Evolutionary conservation across 2,113 vertebrate genomes (phyloP), one percentile per base, ranked within the genome.

Genomic region (Saccopteryx bilineata): DNA sequence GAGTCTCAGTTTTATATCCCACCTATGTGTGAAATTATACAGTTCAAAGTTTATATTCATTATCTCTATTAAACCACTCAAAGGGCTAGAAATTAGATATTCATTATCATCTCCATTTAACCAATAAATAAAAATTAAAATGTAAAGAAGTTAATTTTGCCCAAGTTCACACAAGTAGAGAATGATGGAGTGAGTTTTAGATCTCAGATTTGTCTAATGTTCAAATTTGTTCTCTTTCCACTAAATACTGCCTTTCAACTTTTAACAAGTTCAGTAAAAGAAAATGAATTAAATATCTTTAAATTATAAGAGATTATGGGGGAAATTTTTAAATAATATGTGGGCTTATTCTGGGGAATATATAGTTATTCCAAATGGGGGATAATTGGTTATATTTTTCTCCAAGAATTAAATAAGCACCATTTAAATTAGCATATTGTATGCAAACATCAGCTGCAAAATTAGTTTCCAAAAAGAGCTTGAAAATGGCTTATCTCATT

Each of bases 381-480:
- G 12, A 39, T 39, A 87, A 93, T 80, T 63, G 86, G 48, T 88
- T 48, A 31, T 76, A 48, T 72, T 94, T 96, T 85, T 19, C 24
- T 84, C 66, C 65, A 87, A 87, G 66, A 95, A 94, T 90, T 94
- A 92, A 95, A 76, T 87, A 94, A 93, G 21, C 26, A 63, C 23
- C 50, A 65, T 92, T 96, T 95, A 95, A 92, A 91, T 95, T 85
- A 92, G 50, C 24, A 83, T 61, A 87, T 96, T 96, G 61, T 90
- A 95, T 92, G 69, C 78, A 85, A 96, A 95, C 71, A 96, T 88
- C 81, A 97, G 88, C 91, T 95, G 39, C 50, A 96, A 94, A 95
- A 88, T 78, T 87, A 87, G 56, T 60, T 95, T 78, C 81, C 26
- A 19, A 79, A 79, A 93, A 58, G 15, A 79, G 24, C 66, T 80